These are phyloP conservation scores for Selenia dentaria DNA, from an alignment of 2,888 invertebrate genomes.

Conservation along the genomic window DNA sequence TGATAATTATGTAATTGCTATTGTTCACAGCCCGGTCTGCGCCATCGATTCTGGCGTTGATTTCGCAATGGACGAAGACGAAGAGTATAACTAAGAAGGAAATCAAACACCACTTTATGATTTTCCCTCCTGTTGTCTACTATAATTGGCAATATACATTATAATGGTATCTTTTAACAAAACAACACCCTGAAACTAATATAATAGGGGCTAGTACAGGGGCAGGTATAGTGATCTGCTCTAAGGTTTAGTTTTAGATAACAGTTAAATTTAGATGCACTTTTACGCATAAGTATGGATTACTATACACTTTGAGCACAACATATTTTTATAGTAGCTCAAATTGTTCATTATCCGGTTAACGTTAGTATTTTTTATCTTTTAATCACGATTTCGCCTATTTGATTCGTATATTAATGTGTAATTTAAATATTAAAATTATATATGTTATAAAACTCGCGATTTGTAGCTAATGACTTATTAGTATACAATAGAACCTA, in stretches of 20 bases:
- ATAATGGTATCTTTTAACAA: slow-evolving; percentile 4
- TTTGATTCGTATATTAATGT: background rate
- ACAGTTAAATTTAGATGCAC: slow-evolving; percentile 16
- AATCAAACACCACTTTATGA: slow-evolving; percentile 4
- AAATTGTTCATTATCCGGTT: background rate
- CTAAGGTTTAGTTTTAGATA: slow-evolving; percentile 4
- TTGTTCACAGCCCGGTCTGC: slow-evolving; percentile 89
- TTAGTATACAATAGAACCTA: too few species aligned
- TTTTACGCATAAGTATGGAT: slow-evolving; percentile 4
- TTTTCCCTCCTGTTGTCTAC: too few species aligned
- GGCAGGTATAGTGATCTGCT: slow-evolving; percentile 2
- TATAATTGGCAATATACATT: too few species aligned
- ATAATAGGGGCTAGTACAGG: background rate
- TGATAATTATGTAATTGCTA: slow-evolving; percentile 4
- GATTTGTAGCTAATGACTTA: too few species aligned
- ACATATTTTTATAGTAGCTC: slow-evolving; percentile 25
- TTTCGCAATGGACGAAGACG: slow-evolving; percentile 95
- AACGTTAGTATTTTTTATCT: background rate
- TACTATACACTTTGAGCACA: slow-evolving; percentile 19
- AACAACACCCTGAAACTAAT: slow-evolving; percentile 12
- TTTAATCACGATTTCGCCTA: background rate
- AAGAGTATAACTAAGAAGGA: slow-evolving; percentile 75
- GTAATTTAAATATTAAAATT: background rate
- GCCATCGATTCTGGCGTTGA: slow-evolving; percentile 92
- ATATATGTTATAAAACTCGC: background rate